A percentile compares a stretch with the other conserved stretches of the same genome.
Conservation (phyloP, 2,797 vertebrate genomes). For the Malacoraja senta region DNA sequence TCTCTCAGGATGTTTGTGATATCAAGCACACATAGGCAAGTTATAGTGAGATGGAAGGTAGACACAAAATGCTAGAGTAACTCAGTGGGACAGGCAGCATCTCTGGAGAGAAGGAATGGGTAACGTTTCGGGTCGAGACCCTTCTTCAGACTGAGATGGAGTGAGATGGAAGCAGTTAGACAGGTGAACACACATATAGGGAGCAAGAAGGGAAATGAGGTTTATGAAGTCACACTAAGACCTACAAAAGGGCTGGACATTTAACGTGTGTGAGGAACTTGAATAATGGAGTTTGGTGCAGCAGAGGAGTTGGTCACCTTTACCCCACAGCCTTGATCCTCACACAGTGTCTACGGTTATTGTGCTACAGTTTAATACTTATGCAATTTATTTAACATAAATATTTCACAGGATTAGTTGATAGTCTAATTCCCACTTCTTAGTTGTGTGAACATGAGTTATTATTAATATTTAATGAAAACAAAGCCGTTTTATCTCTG, state of each 20-base stretch:
- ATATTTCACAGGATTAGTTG: not conserved
- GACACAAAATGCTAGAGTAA: too few species aligned
- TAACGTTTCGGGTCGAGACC: too few species aligned
- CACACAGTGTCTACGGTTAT: not conserved
- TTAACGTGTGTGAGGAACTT: not conserved
- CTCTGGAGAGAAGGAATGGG: too few species aligned
- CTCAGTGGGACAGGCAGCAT: too few species aligned
- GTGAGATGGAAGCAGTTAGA: not conserved
- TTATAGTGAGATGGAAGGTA: too few species aligned
- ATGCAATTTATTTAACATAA: constrained; percentile 8
- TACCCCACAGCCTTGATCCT: not conserved
- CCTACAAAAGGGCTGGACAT: not conserved
- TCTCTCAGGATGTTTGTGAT: too few species aligned
- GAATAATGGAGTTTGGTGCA: not conserved
- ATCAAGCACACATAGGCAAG: too few species aligned
- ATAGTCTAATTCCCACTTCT: not conserved
- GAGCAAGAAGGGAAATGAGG: not conserved
- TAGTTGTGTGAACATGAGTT: not conserved
- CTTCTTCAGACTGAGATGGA: too few species aligned
- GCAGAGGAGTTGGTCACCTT: not conserved
- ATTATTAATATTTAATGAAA: constrained; percentile 17
- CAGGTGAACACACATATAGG: not conserved
- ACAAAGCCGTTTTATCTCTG: not conserved
- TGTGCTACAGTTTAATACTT: not conserved
- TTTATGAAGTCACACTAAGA: not conserved